These are phyloP conservation scores for Dolomedes plantarius DNA, from an alignment of 2,888 invertebrate genomes.

Conservation along the genomic window DNA sequence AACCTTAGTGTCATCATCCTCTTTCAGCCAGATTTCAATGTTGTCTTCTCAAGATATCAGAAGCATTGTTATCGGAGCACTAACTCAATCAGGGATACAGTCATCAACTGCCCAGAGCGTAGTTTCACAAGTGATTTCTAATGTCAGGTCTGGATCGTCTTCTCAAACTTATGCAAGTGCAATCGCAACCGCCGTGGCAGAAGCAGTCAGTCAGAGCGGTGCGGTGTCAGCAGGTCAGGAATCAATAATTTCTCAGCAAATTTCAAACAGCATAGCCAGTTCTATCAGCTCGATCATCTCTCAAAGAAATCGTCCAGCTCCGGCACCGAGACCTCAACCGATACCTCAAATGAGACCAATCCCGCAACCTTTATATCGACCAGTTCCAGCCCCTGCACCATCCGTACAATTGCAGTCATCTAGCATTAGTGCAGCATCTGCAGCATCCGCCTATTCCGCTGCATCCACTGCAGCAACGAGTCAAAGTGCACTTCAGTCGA, in stretches of 20 bases:
- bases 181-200: slow-evolving; percentile 1
- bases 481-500: neutral
- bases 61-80: neutral
- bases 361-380: neutral
- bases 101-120: neutral
- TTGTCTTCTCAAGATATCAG: neutral
- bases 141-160: neutral
- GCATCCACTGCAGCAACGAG: neutral
- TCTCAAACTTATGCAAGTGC: neutral
- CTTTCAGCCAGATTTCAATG: neutral
- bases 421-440: too few species aligned
- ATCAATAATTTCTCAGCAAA: neutral
- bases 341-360: neutral
- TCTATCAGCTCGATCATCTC: neutral
- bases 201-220: neutral
- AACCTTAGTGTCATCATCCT: neutral
- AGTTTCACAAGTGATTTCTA: neutral
- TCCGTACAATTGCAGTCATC: neutral
- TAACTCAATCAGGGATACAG: neutral
- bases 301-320: neutral
- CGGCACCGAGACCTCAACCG: neutral
- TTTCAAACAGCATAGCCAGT: neutral
- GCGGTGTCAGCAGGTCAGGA: slow-evolving; percentile 5
- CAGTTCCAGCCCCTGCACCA: neutral
- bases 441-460: neutral